Base-by-base conservation (phyloP, 2,113 vertebrate species). In the Mobula hypostoma region DNA sequence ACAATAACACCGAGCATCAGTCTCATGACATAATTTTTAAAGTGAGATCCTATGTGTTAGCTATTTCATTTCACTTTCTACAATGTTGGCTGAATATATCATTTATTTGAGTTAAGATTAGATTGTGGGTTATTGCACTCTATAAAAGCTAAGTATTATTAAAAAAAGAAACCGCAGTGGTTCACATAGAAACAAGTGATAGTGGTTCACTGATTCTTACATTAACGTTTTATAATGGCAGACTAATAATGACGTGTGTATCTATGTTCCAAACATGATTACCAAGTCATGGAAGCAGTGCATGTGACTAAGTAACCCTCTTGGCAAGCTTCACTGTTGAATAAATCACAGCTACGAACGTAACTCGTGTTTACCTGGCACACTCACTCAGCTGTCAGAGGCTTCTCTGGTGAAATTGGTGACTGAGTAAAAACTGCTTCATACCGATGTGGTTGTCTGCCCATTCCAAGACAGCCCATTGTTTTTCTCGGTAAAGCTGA, bases 271-370 rank as follows among this genome's bases (percentile, higher is more conserved):
- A 68, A 90, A 90, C 61, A 90, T 68, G 32, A 90, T 68, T 68
- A 66, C 61, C n/a, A 90, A 19, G 61, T 66, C 32, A 29, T 66
- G 56, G 29, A 63, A 63, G 29, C 27, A 88, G 5, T 63, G 85
- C 17, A 58, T 48, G 4, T 88, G 58, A 32, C 32, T 90, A 90
- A 66, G 9, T 90, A 36, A 90, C 32, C 66, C 85, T 85, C 56
- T 90, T 17, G 6, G 85, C n/a, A 32, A 32, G n/a, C 63, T 66
- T 15, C 29, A 15, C 29, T 2, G 21, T n/a, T 32, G 29, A 66
- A 66, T 90, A 66, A 36, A 32, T 90, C 85, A 90, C 29, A 90
- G 85, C 85, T 90, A 27, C 27, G 19, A 90, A 68, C 68, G n/a
- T 29, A 90, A n/a, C 61, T 32, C 15, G n/a, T 66, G 61, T 90